A percentile compares a stretch with the other conserved stretches of the same genome.
These are phyloP conservation scores for Thelaira solivaga DNA, from an alignment of 2,888 invertebrate genomes.

Conservation along the genomic window DNA sequence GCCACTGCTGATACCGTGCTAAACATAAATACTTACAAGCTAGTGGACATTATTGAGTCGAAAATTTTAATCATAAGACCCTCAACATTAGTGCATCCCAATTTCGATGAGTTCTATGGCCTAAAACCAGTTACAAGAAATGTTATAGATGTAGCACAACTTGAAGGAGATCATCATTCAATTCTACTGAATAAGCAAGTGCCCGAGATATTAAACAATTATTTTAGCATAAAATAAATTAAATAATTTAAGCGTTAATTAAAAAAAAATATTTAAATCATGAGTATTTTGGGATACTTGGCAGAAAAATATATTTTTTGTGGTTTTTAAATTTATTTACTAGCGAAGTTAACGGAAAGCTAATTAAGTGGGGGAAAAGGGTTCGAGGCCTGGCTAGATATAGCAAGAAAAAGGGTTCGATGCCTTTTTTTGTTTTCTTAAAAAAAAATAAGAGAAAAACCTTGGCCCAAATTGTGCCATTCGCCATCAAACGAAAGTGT, in stretches of 20 bases:
- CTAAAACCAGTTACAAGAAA: conserved; percentile 34
- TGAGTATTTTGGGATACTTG: too few species aligned
- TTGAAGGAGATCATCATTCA: conserved; percentile 83
- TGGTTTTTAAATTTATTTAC: too few species aligned
- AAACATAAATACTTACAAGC: conserved; percentile 8
- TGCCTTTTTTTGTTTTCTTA: too few species aligned
- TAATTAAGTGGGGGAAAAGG: too few species aligned
- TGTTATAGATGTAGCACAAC: conserved; percentile 70
- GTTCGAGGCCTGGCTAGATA: too few species aligned
- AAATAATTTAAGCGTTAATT: not conserved
- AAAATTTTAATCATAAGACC: conserved; percentile 38
- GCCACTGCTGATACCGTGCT: not conserved
- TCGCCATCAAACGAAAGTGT: not conserved
- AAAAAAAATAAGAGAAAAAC: too few species aligned
- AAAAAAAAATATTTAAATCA: too few species aligned
- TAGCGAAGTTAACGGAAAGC: too few species aligned
- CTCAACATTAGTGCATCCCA: conserved; percentile 2
- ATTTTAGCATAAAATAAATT: not conserved
- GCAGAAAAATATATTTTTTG: too few species aligned
- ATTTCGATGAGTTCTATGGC: conserved; percentile 38
- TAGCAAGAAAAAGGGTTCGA: too few species aligned
- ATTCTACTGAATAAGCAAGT: conserved; percentile 82
- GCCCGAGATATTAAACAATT: conserved; percentile 80
- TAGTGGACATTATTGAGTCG: conserved; percentile 23
- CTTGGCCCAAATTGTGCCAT: too few species aligned